A percentile compares a stretch with the other conserved stretches of the same genome.
phyloP scores from a whole-genome alignment of 1,140 invertebrate genomes.

The Aphis craccivora region DNA sequence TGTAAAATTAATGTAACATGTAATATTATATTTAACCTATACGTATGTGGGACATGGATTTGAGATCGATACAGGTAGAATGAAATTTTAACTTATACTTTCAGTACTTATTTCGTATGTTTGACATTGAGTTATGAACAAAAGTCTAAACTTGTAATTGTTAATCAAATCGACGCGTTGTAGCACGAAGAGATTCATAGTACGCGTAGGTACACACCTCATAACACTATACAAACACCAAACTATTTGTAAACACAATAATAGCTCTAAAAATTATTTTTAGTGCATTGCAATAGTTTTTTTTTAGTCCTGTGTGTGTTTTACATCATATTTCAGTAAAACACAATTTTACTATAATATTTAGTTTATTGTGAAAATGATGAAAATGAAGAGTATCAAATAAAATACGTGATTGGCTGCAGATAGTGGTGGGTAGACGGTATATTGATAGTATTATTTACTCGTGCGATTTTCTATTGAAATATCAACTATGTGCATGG shows the following conservation, averaged over 20 bases:
- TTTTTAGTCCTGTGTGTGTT: background rate
- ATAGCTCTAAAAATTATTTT: background rate
- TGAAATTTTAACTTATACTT: background rate
- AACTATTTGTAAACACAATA: background rate
- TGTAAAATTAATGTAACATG: no score
- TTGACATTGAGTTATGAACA: constrained; percentile 27
- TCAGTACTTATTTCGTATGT: background rate
- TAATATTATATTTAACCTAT: background rate
- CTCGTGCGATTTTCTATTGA: background rate
- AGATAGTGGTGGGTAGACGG: background rate
- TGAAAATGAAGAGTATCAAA: no score
- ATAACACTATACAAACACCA: background rate
- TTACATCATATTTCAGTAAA: background rate
- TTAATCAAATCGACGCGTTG: background rate
- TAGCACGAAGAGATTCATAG: background rate
- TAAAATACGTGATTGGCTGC: background rate
- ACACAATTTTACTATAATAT: background rate
- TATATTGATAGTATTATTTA: background rate
- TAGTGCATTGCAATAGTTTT: background rate
- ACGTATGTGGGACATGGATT: background rate
- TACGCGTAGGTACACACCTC: background rate
- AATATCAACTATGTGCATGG: background rate
- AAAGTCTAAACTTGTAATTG: background rate
- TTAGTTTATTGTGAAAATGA: no score
- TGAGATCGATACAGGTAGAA: background rate